Percentiles rank a stretch among this genome's conserved stretches.
These are phyloP conservation scores for Dicyrtomina minuta DNA, from an alignment of 2,888 invertebrate genomes.

Conservation along the genomic window DNA sequence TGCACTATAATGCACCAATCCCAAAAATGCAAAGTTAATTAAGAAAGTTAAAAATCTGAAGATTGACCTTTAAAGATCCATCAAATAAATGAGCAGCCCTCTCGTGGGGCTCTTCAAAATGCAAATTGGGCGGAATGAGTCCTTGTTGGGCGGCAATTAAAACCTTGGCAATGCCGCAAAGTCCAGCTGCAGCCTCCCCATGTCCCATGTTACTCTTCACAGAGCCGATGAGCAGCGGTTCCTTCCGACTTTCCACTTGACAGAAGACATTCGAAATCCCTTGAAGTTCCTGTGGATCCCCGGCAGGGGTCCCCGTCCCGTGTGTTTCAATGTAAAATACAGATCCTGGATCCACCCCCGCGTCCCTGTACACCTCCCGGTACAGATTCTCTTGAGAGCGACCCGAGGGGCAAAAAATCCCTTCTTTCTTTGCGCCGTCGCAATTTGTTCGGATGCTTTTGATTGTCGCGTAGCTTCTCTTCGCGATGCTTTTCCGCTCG, in stretches of 20 bases:
- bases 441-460: conserved; percentile 86
- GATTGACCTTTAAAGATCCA: conserved; percentile 72
- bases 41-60: no score
- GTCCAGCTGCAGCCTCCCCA: conserved; percentile 80
- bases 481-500: conserved; percentile 74
- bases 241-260: conserved; percentile 69
- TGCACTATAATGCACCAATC: no score
- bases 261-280: conserved; percentile 90
- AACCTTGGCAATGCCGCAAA: conserved; percentile 86
- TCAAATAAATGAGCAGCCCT: conserved; percentile 85
- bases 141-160: conserved; percentile 89
- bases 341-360: conserved; percentile 74
- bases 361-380: conserved; percentile 79
- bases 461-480: conserved; percentile 79
- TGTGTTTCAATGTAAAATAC: conserved; percentile 94
- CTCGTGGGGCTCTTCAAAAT: conserved; percentile 79
- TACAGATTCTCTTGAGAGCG: conserved; percentile 70
- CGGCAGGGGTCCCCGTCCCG: conserved; percentile 75
- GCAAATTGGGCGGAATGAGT: conserved; percentile 84
- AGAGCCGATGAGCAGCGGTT: conserved; percentile 87
- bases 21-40: no score
- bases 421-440: conserved; percentile 87
- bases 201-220: conserved; percentile 96
- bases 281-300: conserved; percentile 96
- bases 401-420: conserved; percentile 81